These are phyloP conservation scores for Ostrea edulis DNA, from an alignment of 1,140 invertebrate species.

Conservation along the genomic window DNA sequence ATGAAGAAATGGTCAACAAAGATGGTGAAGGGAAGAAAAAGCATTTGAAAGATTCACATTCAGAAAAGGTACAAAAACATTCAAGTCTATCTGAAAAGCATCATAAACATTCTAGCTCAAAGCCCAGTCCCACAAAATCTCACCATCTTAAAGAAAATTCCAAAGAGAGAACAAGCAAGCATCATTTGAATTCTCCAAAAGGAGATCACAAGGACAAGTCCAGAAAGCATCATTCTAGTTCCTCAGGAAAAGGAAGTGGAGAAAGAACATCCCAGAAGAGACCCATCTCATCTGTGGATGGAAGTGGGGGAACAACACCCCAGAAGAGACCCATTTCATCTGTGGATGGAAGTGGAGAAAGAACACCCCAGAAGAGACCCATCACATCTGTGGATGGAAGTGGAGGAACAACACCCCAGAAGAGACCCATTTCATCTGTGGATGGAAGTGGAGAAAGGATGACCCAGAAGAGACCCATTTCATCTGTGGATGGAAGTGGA, in stretches of 20 bases:
- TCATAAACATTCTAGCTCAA: constrained; percentile 3
- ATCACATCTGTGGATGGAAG: not conserved
- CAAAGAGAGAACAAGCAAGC: constrained; percentile 1
- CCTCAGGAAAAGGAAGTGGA: not conserved
- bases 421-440: constrained; percentile 2
- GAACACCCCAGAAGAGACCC: not conserved
- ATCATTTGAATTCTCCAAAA: constrained; percentile 7
- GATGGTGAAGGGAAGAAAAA: constrained; percentile 5
- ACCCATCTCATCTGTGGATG: not conserved
- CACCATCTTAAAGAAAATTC: constrained; percentile 16
- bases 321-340: not conserved
- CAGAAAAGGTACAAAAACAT: not conserved
- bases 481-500: not conserved
- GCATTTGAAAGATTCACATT: not conserved
- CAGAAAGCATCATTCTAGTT: constrained; percentile 25
- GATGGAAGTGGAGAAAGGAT: not conserved
- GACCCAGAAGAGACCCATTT: not conserved
- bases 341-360: not conserved
- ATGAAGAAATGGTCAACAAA: not conserved
- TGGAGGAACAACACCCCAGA: not conserved
- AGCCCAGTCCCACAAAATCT: constrained; percentile 15
- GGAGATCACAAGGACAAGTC: constrained; percentile 1
- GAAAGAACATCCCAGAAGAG: not conserved
- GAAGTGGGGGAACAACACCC: not conserved
- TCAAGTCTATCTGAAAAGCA: not conserved